These are phyloP conservation scores for Chalcis sispes DNA, from an alignment of 2,888 invertebrate genomes.

Conservation along the genomic window DNA sequence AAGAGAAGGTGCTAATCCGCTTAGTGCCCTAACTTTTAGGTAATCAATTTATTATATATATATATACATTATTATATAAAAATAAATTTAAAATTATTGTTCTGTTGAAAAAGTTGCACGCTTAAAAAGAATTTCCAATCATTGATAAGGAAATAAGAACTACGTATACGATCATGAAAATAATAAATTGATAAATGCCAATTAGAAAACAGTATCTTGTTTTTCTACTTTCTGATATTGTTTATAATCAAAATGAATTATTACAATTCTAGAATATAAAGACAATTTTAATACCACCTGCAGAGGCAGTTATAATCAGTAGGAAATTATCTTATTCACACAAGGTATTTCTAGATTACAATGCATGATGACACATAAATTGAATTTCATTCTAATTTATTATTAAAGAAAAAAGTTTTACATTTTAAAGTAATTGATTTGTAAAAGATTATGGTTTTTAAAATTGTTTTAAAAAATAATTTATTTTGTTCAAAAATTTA, in stretches of 20 bases:
- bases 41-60: constrained; percentile 63
- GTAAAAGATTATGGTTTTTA: not conserved
- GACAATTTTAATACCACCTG: constrained; percentile 25
- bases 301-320: not conserved
- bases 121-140: constrained; percentile 28
- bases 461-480: not conserved
- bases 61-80: not conserved
- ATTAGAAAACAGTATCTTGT: constrained; percentile 9
- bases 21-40: constrained; percentile 79
- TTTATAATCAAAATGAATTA: not conserved
- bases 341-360: constrained; percentile 5
- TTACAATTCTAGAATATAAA: not conserved
- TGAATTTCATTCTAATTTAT: constrained; percentile 20
- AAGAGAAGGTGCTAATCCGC: constrained; percentile 77
- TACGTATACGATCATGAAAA: not conserved
- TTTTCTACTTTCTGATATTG: constrained; percentile 12
- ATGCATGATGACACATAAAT: constrained; percentile 5
- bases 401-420: not conserved
- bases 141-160: constrained; percentile 38
- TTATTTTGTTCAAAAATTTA: constrained; percentile 5
- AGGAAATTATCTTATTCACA: constrained; percentile 32
- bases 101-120: constrained; percentile 8
- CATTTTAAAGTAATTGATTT: not conserved
- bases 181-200: constrained; percentile 25
- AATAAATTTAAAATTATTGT: not conserved